Conservation (phyloP, 2,113 vertebrate species). For the Psophia crepitans region DNA sequence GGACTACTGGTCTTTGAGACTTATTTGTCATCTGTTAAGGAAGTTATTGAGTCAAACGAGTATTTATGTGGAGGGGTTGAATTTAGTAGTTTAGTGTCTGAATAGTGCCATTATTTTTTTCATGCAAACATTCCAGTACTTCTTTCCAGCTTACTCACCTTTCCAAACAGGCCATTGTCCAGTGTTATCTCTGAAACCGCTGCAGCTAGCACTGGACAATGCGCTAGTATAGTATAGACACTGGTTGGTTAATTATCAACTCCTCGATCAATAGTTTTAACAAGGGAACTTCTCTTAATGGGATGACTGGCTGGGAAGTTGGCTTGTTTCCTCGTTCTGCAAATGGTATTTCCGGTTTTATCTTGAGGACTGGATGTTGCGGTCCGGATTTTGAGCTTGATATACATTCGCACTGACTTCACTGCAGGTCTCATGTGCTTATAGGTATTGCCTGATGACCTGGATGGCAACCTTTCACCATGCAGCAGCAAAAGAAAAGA, state of each 20-base stretch:
- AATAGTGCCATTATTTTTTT: neutral
- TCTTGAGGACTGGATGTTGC: neutral
- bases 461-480: neutral
- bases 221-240: neutral
- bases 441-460: neutral
- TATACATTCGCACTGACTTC: neutral
- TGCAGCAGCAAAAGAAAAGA: neutral
- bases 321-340: neutral
- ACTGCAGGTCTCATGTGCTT: neutral
- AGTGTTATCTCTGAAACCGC: neutral
- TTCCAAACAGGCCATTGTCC: constrained; percentile 10
- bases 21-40: neutral
- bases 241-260: constrained; percentile 11
- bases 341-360: neutral
- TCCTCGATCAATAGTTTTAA: neutral
- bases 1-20: neutral
- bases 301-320: neutral
- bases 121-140: neutral
- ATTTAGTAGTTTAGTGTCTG: neutral
- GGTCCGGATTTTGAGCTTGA: neutral
- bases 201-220: neutral
- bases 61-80: neutral
- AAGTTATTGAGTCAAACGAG: neutral
- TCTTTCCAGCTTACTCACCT: neutral
- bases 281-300: neutral